These are phyloP conservation scores for Pedetes capensis DNA, from an alignment of 2,113 vertebrate species.

Conservation along the genomic window DNA sequence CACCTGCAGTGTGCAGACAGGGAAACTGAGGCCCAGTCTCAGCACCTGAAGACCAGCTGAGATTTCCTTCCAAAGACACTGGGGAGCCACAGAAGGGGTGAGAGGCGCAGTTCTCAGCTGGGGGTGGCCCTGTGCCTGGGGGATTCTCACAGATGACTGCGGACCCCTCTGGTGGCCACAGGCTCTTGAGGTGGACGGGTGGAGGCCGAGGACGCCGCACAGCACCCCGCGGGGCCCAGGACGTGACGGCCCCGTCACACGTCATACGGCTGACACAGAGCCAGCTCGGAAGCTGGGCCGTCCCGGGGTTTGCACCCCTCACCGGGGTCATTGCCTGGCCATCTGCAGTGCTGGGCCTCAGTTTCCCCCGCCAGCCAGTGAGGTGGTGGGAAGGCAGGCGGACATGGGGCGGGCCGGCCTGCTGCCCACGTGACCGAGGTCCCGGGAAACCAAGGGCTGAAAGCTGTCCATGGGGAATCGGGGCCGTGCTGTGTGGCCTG, in stretches of 20 bases:
- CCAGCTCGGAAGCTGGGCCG: no score
- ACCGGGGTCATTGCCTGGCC: not conserved
- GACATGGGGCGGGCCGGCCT: no score
- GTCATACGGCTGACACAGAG: no score
- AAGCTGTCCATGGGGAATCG: rapidly evolving
- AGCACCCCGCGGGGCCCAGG: no score
- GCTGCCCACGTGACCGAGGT: not conserved
- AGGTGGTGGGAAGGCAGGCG: not conserved
- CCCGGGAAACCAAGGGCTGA: not conserved
- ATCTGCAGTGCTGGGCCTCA: not conserved
- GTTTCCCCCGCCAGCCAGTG: not conserved
- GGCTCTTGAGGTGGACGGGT: not conserved
- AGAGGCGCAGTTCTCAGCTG: no score
- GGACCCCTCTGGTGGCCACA: not conserved
- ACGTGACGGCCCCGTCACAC: no score
- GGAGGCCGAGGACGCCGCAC: no score
- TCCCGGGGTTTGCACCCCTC: not conserved
- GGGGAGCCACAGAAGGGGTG: not conserved
- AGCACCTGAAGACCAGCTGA: not conserved
- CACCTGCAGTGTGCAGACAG: rapidly evolving
- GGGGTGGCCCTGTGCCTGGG: no score
- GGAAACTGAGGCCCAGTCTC: not conserved
- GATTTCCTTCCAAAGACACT: not conserved
- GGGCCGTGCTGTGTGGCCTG: no score
- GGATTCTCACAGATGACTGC: not conserved